phyloP scores from a whole-genome alignment of 2,888 invertebrate genomes.

The Formica aserva region DNA sequence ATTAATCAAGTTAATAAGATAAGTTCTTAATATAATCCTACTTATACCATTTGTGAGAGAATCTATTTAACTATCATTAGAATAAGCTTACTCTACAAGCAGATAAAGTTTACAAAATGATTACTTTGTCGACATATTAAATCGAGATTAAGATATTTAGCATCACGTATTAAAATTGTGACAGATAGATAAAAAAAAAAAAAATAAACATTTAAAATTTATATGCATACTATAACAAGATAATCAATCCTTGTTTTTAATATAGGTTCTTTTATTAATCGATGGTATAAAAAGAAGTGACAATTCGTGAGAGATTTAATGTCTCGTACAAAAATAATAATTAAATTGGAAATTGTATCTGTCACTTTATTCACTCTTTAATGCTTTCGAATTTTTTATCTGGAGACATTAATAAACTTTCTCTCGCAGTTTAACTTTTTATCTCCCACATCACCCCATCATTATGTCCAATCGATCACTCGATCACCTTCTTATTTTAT shows the following conservation, averaged over 20 bases:
- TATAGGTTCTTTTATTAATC: too few relatives aligned
- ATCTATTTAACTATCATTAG: not conserved
- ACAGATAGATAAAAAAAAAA: not conserved
- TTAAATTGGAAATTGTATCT: constrained; percentile 12
- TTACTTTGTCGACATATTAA: not conserved
- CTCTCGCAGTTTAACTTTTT: constrained; percentile 5
- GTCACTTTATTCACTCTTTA: not conserved
- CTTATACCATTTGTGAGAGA: not conserved
- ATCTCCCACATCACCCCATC: not conserved
- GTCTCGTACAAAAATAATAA: constrained; percentile 1
- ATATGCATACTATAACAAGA: not conserved
- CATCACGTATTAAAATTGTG: not conserved
- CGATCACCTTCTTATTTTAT: constrained; percentile 5
- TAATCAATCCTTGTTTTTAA: constrained; percentile 2
- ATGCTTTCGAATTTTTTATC: not conserved
- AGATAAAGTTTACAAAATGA: not conserved
- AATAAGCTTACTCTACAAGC: not conserved
- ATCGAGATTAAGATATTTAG: not conserved
- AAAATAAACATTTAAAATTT: not conserved
- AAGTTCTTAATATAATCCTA: not conserved
- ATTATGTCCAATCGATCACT: constrained; percentile 40
- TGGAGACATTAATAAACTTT: constrained; percentile 15
- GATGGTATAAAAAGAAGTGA: not conserved
- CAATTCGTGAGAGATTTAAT: constrained; percentile 5
- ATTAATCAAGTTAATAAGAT: constrained; percentile 21